These are phyloP conservation scores for Enteromius argenteus DNA, from an alignment of 2,797 vertebrate species.

Conservation along the genomic window DNA sequence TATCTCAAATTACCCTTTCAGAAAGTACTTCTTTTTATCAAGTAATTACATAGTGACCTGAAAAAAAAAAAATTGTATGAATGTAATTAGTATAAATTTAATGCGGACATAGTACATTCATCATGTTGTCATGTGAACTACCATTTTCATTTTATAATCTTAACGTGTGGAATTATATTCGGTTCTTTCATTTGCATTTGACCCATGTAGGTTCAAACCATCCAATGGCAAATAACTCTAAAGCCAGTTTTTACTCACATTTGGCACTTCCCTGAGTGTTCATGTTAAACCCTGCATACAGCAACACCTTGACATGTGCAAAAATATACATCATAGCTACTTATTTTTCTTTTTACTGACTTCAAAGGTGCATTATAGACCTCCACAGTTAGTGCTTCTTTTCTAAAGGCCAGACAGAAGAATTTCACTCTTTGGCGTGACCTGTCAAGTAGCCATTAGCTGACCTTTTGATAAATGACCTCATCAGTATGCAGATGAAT, in stretches of 20 bases:
- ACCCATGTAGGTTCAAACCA: background rate
- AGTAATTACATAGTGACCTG: background rate
- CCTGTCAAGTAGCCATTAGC: constrained; percentile 19
- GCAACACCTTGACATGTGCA: background rate
- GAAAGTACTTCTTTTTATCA: background rate
- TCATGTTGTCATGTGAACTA: background rate
- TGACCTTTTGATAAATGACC: constrained; percentile 27
- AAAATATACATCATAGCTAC: background rate
- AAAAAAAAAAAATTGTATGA: background rate
- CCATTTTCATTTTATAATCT: background rate
- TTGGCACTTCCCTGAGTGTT: background rate
- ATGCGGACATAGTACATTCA: background rate
- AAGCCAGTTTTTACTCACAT: background rate
- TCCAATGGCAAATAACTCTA: background rate
- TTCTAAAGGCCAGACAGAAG: constrained; percentile 30
- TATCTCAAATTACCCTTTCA: background rate
- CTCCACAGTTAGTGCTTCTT: background rate
- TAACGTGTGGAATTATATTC: background rate
- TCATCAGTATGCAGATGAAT: constrained; percentile 26
- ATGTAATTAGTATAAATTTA: background rate
- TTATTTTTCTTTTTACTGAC: background rate
- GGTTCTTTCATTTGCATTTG: background rate
- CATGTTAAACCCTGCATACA: background rate
- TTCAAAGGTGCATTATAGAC: constrained; percentile 20
- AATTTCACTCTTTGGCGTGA: constrained; percentile 32